phyloP scores from a whole-genome alignment of 2,888 invertebrate species.

The Ennomos fuscantarius region DNA sequence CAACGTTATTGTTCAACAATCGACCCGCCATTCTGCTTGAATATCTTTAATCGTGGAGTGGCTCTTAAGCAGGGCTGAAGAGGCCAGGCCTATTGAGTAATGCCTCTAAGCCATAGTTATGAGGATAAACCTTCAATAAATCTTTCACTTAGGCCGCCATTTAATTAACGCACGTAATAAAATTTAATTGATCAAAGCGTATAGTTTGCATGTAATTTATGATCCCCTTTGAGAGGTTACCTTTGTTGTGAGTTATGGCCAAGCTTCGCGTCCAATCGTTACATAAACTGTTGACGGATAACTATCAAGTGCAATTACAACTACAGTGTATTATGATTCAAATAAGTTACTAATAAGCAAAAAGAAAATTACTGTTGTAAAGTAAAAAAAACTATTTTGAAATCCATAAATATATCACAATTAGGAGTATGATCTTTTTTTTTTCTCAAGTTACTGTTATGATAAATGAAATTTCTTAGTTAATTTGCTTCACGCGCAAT shows the following conservation, averaged over 20 bases:
- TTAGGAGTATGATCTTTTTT: background rate
- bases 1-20: constrained; percentile 40
- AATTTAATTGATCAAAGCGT: constrained; percentile 80
- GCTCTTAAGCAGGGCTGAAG: constrained; percentile 51
- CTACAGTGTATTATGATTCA: background rate
- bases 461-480: constrained; percentile 81
- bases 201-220: constrained; percentile 66
- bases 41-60: constrained; percentile 56
- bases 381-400: too few species aligned
- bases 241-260: constrained; percentile 33
- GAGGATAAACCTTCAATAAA: constrained; percentile 83
- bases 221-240: constrained; percentile 47
- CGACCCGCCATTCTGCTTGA: constrained; percentile 40
- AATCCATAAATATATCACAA: too few species aligned
- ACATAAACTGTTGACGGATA: background rate
- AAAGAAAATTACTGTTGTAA: too few species aligned
- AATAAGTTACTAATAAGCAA: too few species aligned
- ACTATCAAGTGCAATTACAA: too few species aligned
- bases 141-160: constrained; percentile 78
- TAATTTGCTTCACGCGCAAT: constrained; percentile 80
- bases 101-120: constrained; percentile 77
- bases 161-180: constrained; percentile 81
- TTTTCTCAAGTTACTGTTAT: constrained; percentile 55
- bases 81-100: constrained; percentile 66
- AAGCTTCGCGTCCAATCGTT: constrained; percentile 2